A percentile compares a stretch with the other conserved stretches of the same genome.
phyloP scores from a whole-genome alignment of 2,888 invertebrate species.

The Phytoseiulus persimilis region DNA sequence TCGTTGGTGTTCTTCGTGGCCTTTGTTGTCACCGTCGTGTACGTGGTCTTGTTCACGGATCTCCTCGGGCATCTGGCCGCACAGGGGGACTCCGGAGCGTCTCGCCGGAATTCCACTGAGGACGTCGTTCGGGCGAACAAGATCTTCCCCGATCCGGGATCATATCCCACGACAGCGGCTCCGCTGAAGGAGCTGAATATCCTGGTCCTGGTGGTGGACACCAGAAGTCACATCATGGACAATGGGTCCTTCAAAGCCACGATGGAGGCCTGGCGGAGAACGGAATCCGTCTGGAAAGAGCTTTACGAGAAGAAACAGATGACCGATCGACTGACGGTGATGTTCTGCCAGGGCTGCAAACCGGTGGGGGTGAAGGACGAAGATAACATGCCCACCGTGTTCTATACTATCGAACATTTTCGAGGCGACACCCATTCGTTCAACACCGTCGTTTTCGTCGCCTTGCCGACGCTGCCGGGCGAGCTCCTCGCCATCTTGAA shows the following conservation, averaged over 20 bases:
- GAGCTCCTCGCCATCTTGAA: not conserved
- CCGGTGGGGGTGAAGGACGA: constrained; percentile 8
- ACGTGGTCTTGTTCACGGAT: constrained; percentile 20
- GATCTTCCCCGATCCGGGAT: not conserved
- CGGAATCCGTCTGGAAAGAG: constrained; percentile 16
- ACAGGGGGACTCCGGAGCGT: not conserved
- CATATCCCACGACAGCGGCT: not conserved
- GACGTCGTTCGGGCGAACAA: not conserved
- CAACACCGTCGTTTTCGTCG: constrained; percentile 23
- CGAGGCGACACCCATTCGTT: constrained; percentile 24
- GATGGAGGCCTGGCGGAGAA: constrained; percentile 19
- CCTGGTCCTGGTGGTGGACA: constrained; percentile 22
- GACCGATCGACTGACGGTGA: not conserved
- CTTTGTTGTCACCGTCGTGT: not conserved
- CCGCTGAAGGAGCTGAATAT: constrained; percentile 21
- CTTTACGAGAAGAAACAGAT: constrained; percentile 21
- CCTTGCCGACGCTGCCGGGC: not conserved
- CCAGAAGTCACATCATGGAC: not conserved
- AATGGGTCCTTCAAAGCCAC: not conserved
- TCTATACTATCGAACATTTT: constrained; percentile 19
- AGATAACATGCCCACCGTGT: not conserved
- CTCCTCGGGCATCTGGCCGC: not conserved
- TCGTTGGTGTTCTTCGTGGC: constrained; percentile 19
- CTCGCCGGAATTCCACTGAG: not conserved
- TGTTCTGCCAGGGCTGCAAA: not conserved